These are phyloP conservation scores for Branchinecta lindahli DNA, from an alignment of 1,140 invertebrate species.

Conservation along the genomic window DNA sequence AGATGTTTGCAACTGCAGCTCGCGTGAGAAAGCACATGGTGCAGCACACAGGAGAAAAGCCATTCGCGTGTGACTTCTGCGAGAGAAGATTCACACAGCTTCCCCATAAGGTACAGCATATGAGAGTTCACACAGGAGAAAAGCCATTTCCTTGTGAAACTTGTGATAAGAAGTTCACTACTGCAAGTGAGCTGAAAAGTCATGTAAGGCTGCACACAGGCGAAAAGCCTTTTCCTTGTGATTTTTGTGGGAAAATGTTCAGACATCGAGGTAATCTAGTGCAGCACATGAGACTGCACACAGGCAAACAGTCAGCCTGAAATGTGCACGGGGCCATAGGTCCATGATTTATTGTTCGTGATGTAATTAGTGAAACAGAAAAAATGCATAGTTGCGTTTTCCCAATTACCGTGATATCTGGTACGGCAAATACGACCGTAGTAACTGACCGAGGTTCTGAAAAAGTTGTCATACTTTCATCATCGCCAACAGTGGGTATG, in stretches of 20 bases:
- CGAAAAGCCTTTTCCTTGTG: conserved; percentile 96
- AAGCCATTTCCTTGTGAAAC: conserved; percentile 45
- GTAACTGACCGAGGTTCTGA: too few relatives aligned
- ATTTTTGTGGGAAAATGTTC: conserved; percentile 96
- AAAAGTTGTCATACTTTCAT: too few relatives aligned
- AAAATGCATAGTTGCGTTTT: too few relatives aligned
- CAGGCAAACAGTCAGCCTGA: too few relatives aligned
- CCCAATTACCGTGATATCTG: too few relatives aligned
- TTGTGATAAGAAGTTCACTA: conserved; percentile 88
- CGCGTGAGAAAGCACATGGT: background rate
- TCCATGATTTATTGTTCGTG: too few relatives aligned
- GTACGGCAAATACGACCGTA: too few relatives aligned
- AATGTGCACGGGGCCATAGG: too few relatives aligned
- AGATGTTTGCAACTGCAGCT: background rate
- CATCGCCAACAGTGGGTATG: too few relatives aligned
- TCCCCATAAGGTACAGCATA: conserved; percentile 30
- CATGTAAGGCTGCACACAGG: conserved; percentile 93
- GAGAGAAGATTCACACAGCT: conserved; percentile 38
- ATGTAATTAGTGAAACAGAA: too few relatives aligned
- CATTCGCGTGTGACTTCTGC: conserved; percentile 34
- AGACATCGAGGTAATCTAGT: conserved; percentile 71
- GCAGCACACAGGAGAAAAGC: conserved; percentile 31
- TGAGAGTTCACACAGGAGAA: too few relatives aligned
- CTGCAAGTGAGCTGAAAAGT: conserved; percentile 87
- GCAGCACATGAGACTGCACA: conserved; percentile 52